phyloP scores from a whole-genome alignment of 2,797 vertebrate species.

The Smutsia temminckii region DNA sequence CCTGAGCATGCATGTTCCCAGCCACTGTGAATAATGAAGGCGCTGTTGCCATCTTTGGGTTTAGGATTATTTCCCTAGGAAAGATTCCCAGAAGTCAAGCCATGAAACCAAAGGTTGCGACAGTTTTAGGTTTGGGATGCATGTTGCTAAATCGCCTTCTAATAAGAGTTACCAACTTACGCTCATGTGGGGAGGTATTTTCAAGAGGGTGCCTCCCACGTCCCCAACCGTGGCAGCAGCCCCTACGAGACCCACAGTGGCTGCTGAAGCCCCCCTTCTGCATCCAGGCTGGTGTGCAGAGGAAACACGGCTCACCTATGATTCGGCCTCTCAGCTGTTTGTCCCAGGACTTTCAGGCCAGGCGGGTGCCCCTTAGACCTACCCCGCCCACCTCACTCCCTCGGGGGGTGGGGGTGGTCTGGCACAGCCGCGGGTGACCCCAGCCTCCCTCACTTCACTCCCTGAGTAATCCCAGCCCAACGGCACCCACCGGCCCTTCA shows the following conservation, averaged over 20 bases:
- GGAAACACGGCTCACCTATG: accelerated
- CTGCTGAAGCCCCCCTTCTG: too few relatives aligned
- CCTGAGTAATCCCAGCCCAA: neutral
- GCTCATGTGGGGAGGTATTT: neutral
- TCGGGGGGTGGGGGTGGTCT: accelerated
- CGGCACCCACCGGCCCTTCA: neutral
- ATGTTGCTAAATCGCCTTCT: neutral
- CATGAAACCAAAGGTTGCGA: neutral
- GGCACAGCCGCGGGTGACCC: accelerated
- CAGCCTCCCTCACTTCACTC: neutral
- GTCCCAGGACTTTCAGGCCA: neutral
- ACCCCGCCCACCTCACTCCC: accelerated
- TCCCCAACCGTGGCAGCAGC: too few relatives aligned
- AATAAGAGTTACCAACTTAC: neutral
- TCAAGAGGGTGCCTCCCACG: neutral
- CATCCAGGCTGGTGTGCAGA: too few relatives aligned
- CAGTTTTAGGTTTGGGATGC: neutral
- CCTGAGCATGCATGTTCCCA: neutral
- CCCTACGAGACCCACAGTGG: neutral
- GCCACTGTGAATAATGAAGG: accelerated
- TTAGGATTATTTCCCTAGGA: neutral
- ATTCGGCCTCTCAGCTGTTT: accelerated
- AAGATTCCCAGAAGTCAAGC: too few relatives aligned
- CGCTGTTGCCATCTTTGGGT: accelerated
- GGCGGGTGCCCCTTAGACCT: too few relatives aligned